Base-by-base conservation (phyloP, 2,113 vertebrate genomes). In the Lynx canadensis region DNA sequence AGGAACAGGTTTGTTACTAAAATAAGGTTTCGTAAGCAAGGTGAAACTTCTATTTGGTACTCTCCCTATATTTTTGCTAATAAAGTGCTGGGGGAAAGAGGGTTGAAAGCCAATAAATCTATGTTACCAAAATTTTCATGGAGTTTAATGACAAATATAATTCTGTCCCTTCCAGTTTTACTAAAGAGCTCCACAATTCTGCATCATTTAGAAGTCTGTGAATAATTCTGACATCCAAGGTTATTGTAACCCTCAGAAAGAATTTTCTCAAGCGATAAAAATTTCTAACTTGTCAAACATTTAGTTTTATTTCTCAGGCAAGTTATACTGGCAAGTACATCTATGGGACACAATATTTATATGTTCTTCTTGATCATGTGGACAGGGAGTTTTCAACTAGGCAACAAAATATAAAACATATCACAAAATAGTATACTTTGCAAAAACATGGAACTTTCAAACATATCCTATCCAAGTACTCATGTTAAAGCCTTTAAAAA, bases 391-490 rank as follows among this genome's bases (percentile, higher is more conserved):
- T 60, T 60, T 60, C 57, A 60, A 60, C 57, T 60, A 60, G 23
- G 21, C 45, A 90, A 90, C 19, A 84, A 92, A 91, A 83, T 57
- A 48, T 7, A 71, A 96, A 93, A 18, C 68, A 55, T 25, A 60
- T 81, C 63, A 89, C 21, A 95, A 94, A 96, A 92, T n/a, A 52
- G 4, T 73, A 65, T 82, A 87, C 9, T 86, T 69, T 92, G 60
- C n/a, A 96, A 94, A 97, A 96, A 33, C 14, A 52, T 52, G 21
- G 7, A 8, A 0, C 12, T 91, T 90, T 68, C 91, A 55, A 41
- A 13, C 18, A 71, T 41, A 25, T 0, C 6, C 50, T 25, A 4
- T 69, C 25, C 7, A 84, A 87, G 23, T 27, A 1, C 50, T 69
- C 23, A 33, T 23, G 36, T 38, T 45, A 86, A 13, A 60, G 45